These are phyloP conservation scores for Cantharis rustica DNA, from an alignment of 2,888 invertebrate genomes.

Conservation along the genomic window DNA sequence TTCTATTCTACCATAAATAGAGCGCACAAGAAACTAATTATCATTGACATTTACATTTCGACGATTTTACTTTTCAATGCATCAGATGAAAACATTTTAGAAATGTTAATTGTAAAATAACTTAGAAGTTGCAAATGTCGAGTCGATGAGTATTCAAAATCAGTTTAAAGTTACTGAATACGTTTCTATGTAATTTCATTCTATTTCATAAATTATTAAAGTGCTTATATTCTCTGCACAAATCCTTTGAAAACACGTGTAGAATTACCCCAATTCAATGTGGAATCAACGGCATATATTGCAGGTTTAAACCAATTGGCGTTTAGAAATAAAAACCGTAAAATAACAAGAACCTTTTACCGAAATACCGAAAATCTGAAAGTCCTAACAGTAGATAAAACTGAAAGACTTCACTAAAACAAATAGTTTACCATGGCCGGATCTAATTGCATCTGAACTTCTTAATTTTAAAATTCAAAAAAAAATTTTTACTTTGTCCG, in stretches of 20 bases:
- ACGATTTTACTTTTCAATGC: constrained; percentile 8
- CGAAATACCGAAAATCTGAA: background rate
- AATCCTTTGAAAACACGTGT: background rate
- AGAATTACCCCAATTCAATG: background rate
- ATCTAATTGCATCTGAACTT: background rate
- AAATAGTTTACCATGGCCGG: background rate
- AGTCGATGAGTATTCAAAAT: background rate
- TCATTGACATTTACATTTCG: constrained; percentile 22
- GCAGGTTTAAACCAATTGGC: background rate
- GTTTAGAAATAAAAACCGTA: background rate
- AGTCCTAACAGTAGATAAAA: background rate
- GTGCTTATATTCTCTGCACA: background rate
- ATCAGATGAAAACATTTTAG: constrained; percentile 16
- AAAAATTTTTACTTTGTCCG: too few species aligned
- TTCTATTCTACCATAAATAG: constrained; percentile 8
- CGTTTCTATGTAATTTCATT: background rate
- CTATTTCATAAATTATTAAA: background rate
- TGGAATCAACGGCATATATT: background rate
- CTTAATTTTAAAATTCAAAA: too few species aligned
- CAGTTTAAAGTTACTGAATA: background rate
- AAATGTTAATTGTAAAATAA: constrained; percentile 14
- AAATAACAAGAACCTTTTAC: background rate
- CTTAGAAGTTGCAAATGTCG: constrained; percentile 1
- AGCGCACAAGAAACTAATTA: constrained; percentile 20
- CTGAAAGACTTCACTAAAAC: too few species aligned